phyloP scores from a whole-genome alignment of 2,113 vertebrate genomes.

The Agapornis roseicollis region DNA sequence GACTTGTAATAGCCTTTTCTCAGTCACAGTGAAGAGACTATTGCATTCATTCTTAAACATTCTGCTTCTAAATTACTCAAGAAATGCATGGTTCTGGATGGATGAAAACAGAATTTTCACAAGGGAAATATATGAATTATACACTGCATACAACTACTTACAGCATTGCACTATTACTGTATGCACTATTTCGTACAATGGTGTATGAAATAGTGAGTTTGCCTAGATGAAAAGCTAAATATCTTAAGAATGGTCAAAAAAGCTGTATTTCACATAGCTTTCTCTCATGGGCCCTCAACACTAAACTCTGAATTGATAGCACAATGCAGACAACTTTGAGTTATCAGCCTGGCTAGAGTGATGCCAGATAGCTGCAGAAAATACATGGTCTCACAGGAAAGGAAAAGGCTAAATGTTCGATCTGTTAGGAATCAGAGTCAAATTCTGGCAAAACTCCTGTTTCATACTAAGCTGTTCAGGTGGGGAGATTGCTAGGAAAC shows the following conservation, averaged over 20 bases:
- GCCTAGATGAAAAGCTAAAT: not conserved
- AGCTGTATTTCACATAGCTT: not conserved
- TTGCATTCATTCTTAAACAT: conserved; percentile 6
- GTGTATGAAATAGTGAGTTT: not conserved
- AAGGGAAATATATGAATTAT: not conserved
- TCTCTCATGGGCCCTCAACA: not conserved
- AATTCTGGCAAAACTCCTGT: not conserved
- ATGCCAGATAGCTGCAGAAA: not conserved
- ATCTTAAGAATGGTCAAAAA: not conserved
- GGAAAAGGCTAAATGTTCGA: not conserved
- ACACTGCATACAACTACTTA: not conserved
- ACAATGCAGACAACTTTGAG: not conserved
- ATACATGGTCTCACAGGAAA: not conserved
- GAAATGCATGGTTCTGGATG: not conserved
- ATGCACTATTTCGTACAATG: not conserved
- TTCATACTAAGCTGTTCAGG: not conserved
- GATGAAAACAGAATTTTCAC: conserved; percentile 3
- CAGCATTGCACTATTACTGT: not conserved
- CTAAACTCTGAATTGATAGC: not conserved
- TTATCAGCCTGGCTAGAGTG: not conserved
- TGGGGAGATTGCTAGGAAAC: not conserved
- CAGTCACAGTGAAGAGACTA: not conserved
- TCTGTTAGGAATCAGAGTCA: not conserved
- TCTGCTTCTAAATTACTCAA: conserved; percentile 13
- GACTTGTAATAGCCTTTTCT: not conserved